Evolutionary conservation across 2,113 vertebrate genomes (phyloP).

Genomic region (Takifugu flavidus): DNA sequence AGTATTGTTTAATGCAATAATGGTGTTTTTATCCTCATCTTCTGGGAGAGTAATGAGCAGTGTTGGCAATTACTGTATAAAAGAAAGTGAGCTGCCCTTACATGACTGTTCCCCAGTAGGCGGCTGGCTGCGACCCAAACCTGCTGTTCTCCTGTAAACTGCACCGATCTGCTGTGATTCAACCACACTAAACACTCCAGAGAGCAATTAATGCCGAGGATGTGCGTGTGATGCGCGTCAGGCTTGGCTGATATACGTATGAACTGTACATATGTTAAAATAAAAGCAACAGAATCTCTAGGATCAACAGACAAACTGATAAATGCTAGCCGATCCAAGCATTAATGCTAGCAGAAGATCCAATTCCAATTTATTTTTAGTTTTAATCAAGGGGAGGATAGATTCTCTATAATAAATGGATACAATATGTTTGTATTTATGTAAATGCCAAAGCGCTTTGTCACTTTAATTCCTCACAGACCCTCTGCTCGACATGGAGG

Average conservation of each 20-base stretch:
- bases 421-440: too few species aligned
- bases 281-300: too few species aligned
- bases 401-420: neutral
- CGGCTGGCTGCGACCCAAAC: slow-evolving; percentile 35
- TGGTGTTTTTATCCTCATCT: neutral
- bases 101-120: slow-evolving; percentile 29
- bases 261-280: too few species aligned
- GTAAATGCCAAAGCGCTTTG: too few species aligned
- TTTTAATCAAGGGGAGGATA: too few species aligned
- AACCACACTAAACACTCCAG: slow-evolving; percentile 14
- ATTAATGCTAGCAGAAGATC: too few species aligned
- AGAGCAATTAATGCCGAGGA: slow-evolving; percentile 9
- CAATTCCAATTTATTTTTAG: too few species aligned
- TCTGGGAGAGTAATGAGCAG: slow-evolving; percentile 17
- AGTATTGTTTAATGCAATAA: neutral
- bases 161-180: slow-evolving; percentile 26
- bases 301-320: too few species aligned
- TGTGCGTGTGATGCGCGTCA: neutral
- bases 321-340: too few species aligned
- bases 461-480: neutral
- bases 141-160: slow-evolving; percentile 26
- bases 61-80: slow-evolving; percentile 30
- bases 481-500: too few species aligned
- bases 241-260: neutral
- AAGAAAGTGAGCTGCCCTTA: slow-evolving; percentile 20